Base-by-base conservation (phyloP, 1,140 invertebrate species). In the Stegodyphus mimosarum region DNA sequence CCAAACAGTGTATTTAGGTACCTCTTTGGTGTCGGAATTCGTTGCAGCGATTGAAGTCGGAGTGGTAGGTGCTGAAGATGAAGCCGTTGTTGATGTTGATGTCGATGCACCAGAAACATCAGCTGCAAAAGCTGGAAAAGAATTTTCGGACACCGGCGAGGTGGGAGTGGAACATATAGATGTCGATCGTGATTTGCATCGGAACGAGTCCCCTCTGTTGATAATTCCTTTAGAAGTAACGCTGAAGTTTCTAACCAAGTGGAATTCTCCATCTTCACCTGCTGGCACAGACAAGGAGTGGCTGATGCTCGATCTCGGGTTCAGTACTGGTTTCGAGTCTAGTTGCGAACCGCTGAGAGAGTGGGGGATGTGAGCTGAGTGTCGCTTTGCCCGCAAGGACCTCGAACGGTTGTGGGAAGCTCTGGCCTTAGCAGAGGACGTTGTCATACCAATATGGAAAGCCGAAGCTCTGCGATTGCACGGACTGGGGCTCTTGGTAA, bases 231-330 rank as follows among this genome's bases (percentile, higher is more conserved):
- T 97, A 79, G 94, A 93, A 67, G 95, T 97, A 88, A 95, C 94
- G 91, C 95, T 96, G 91, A 98, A 98, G 77, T 95, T 96, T 87
- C 96, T 92, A 69, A 97, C 93, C 77, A 96, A 91, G 90, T 96
- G 88, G 17, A 90, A 88, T 10, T 89, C 89, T 6, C 88, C 88
- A 3, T 75, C 87, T n/a, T 88, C 88, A 5, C 74, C 76, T n/a
- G 60, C 48, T 33, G 87, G 83, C 7, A 87, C 72, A 4, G 86
- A 80, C 18, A 87, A 64, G 13, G 86, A 87, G 17, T 87, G 72
- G 11, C 67, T 73, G n/a, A 75, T 78, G 9, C 52, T 70, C 7
- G 76, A 51, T 55, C 84, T 17, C 9, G 69, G 67, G 7, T 48
- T 67, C 0, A 33, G 17, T 7, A n/a, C 18, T 7, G n/a, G 7